Percentiles rank a stretch among this genome's conserved stretches.
Conservation (phyloP, 2,888 invertebrate genomes). For the Zaprionus obscuricornis region DNA sequence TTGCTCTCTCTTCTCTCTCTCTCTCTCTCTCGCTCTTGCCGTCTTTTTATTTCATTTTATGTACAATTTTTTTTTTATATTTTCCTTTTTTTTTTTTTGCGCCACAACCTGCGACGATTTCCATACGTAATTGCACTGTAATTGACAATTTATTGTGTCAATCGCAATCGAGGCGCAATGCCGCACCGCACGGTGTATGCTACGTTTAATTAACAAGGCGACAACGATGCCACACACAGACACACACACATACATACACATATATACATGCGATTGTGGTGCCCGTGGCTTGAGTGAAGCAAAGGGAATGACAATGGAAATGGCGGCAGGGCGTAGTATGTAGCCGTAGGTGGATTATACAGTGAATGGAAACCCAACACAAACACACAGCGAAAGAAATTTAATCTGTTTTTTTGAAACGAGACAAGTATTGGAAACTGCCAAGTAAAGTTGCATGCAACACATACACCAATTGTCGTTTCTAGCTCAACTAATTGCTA, state of each 20-base stretch:
- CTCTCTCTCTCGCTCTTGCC: neutral
- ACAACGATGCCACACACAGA: slow-evolving; percentile 59
- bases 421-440: slow-evolving; percentile 33
- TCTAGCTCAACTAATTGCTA: slow-evolving; percentile 24
- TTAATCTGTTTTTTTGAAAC: slow-evolving; percentile 61
- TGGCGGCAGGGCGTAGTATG: slow-evolving; percentile 2
- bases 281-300: neutral
- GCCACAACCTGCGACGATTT: slow-evolving; percentile 60
- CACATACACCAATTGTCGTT: slow-evolving; percentile 23
- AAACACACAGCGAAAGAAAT: slow-evolving; percentile 49
- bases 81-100: slow-evolving; percentile 23
- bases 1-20: slow-evolving; percentile 11
- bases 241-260: neutral
- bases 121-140: slow-evolving; percentile 79
- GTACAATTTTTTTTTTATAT: slow-evolving; percentile 21
- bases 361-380: too few species aligned
- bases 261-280: too few species aligned
- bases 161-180: slow-evolving; percentile 74
- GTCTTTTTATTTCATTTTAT: slow-evolving; percentile 5
- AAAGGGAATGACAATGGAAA: neutral
- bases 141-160: slow-evolving; percentile 80
- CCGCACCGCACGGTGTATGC: slow-evolving; percentile 60
- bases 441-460: slow-evolving; percentile 7
- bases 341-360: neutral
- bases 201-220: slow-evolving; percentile 76